Evolutionary conservation across 2,797 vertebrate species (phyloP).

Genomic region (Erethizon dorsatum): DNA sequence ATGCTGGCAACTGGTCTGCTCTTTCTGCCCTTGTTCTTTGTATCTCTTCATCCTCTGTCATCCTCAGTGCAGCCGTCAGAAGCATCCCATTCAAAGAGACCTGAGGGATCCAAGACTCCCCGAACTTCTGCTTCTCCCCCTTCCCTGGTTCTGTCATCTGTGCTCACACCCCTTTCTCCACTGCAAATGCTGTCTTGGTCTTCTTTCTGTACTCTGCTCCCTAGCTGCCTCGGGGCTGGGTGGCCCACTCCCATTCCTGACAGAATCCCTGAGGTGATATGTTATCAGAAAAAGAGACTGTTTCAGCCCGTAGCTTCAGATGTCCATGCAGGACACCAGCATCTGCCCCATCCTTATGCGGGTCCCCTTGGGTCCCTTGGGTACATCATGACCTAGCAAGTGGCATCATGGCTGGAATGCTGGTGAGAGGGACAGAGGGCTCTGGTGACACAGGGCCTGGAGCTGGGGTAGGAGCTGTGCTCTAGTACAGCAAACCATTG

Average conservation of each 20-base stretch:
- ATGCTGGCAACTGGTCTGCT: not conserved
- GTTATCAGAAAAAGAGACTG: not conserved
- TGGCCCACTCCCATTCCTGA: not conserved
- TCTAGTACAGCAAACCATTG: not conserved
- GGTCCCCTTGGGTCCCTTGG: not conserved
- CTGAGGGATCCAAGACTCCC: not conserved
- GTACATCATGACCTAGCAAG: not conserved
- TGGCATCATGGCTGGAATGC: not conserved
- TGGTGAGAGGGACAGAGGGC: not conserved
- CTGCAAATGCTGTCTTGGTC: not conserved
- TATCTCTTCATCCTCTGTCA: not conserved
- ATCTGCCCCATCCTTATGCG: not conserved
- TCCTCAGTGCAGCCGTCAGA: not conserved
- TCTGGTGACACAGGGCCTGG: not conserved
- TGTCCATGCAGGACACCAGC: not conserved
- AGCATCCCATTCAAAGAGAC: not conserved
- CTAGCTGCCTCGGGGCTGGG: not conserved
- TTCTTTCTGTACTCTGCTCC: not conserved
- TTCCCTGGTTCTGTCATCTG: not conserved
- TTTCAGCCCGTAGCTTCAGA: not conserved
- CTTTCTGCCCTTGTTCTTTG: not conserved
- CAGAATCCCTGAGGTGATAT: not conserved
- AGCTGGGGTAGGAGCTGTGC: not conserved
- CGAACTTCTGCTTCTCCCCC: not conserved
- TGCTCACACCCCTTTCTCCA: not conserved